These are phyloP conservation scores for Aphelenchoides besseyi DNA, from an alignment of 1,140 invertebrate genomes.

Conservation along the genomic window DNA sequence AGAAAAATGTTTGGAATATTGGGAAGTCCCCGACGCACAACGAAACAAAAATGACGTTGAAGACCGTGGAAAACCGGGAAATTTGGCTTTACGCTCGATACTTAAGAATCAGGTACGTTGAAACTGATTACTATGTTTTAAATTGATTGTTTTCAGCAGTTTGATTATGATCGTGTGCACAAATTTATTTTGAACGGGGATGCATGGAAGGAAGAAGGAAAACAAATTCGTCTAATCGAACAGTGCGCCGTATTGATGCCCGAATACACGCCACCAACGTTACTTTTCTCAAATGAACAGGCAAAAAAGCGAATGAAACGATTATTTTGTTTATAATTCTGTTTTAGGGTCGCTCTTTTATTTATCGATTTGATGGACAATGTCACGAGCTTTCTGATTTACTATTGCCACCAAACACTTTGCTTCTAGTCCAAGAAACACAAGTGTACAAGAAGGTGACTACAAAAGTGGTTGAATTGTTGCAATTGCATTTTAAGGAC, in stretches of 20 bases:
- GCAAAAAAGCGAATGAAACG: too few species aligned
- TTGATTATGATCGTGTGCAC: neutral
- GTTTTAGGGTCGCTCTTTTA: neutral
- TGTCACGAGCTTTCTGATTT: neutral
- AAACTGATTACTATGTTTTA: neutral
- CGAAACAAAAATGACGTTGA: conserved; percentile 6
- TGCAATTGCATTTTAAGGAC: neutral
- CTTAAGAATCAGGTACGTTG: neutral
- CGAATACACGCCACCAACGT: conserved; percentile 1
- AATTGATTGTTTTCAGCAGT: neutral
- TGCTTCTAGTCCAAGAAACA: conserved; percentile 18
- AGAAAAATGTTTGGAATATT: conserved; percentile 42
- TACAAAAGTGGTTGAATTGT: neutral
- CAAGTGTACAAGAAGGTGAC: neutral
- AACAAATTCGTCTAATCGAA: neutral
- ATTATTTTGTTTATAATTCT: conserved; percentile 1
- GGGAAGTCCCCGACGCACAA: conserved; percentile 43
- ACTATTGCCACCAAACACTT: conserved; percentile 10
- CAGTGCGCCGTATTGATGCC: neutral
- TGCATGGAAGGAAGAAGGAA: neutral
- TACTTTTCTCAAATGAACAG: conserved; percentile 11
- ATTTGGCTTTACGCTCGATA: neutral
- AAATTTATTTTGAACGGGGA: neutral
- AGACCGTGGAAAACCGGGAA: neutral
- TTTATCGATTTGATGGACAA: neutral